phyloP scores from a whole-genome alignment of 1,140 invertebrate genomes.

The Zophobas morio region DNA sequence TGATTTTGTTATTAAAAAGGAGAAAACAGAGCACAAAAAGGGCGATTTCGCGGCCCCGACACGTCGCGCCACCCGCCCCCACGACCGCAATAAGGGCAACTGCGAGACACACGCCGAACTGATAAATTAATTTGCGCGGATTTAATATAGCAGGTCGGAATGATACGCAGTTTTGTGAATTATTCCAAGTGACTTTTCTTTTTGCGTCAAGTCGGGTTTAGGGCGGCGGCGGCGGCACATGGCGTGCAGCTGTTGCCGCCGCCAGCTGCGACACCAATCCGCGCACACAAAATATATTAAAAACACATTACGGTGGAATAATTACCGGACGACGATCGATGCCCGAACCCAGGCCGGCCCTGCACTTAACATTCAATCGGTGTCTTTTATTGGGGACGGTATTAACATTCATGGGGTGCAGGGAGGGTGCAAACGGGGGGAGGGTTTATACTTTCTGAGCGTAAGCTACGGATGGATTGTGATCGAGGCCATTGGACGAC shows the following conservation, averaged over 20 bases:
- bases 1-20: conserved; percentile 29
- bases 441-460: no score
- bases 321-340: conserved; percentile 45
- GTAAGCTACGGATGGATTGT: no score
- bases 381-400: conserved; percentile 14
- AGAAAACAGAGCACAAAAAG: conserved; percentile 9
- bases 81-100: conserved; percentile 2
- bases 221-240: conserved; percentile 29
- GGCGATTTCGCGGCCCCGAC: not conserved
- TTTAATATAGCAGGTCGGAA: conserved; percentile 11
- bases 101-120: not conserved
- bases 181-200: conserved; percentile 37
- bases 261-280: conserved; percentile 45
- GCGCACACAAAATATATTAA: conserved; percentile 51
- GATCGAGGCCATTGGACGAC: no score
- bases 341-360: not conserved
- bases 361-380: conserved; percentile 20
- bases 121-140: conserved; percentile 15
- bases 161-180: conserved; percentile 30
- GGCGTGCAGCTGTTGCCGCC: conserved; percentile 33
- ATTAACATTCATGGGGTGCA: not conserved
- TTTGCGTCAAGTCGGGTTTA: conserved; percentile 6
- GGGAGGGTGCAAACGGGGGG: not conserved
- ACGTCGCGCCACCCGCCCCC: conserved; percentile 27
- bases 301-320: conserved; percentile 49